phyloP scores from a whole-genome alignment of 2,888 invertebrate species.

The Himalopsyche anomala region DNA sequence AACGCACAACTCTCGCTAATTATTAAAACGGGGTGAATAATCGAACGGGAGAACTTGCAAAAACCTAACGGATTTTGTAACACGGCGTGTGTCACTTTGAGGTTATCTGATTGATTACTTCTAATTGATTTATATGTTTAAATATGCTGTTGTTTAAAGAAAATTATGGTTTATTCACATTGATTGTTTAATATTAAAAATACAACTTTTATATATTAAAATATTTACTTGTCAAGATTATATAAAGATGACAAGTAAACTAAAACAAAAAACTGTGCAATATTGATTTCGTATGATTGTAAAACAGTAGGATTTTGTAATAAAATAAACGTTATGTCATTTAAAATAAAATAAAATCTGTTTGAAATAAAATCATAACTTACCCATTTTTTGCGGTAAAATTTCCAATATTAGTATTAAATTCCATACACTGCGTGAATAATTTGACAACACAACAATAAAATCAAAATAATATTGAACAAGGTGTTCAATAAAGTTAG shows the following conservation, averaged over 20 bases:
- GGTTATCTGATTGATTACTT: slow-evolving; percentile 5
- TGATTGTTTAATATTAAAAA: too few species aligned
- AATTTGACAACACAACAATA: not conserved
- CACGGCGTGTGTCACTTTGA: not conserved
- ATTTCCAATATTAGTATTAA: slow-evolving; percentile 15
- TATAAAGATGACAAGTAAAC: too few species aligned
- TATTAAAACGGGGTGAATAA: not conserved
- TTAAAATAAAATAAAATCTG: too few species aligned
- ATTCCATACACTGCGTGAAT: not conserved
- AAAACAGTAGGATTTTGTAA: too few species aligned
- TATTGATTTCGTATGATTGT: too few species aligned
- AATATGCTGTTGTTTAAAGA: too few species aligned
- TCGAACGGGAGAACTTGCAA: slow-evolving; percentile 10
- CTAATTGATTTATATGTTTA: too few species aligned
- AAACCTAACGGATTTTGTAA: not conserved
- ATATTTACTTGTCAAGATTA: too few species aligned
- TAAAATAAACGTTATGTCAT: too few species aligned
- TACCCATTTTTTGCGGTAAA: slow-evolving; percentile 4
- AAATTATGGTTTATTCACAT: too few species aligned
- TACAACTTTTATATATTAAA: too few species aligned
- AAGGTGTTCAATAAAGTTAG: not conserved
- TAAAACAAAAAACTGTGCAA: too few species aligned
- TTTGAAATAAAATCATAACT: not conserved
- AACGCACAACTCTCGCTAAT: not conserved
- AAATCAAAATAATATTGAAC: not conserved